Evolutionary conservation across 2,797 vertebrate species (phyloP), one percentile per base, ranked within the genome.

Genomic region (Onychomys leucogaster): DNA sequence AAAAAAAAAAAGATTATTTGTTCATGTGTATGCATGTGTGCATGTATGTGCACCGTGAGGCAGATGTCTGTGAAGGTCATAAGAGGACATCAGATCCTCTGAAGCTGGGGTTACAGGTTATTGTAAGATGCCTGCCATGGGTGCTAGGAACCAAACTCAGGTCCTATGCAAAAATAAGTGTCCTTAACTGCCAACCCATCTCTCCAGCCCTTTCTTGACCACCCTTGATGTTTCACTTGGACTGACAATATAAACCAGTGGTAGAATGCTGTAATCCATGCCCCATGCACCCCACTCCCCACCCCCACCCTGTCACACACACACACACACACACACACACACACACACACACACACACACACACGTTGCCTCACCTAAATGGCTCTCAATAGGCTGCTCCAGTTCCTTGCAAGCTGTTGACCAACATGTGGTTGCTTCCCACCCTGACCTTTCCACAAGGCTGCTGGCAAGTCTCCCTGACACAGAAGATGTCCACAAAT

Each of bases 181-280:
- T 43, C 43, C 43, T 49, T 49, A 76, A 77, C 27, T 49, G 27
- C 43, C 27, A 49, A 49, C 43, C 27, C 27, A 32, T 77, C 75
- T 49, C 43, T 32, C 14, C 43, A 77, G 75, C 43, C 6, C 75
- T 32, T 77, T 41, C 77, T 59, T 78, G 49, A 88, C 75, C 94
- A 49, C 46, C 86, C 67, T 90, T 71, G 37, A 95, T 92, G n/a
- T 43, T 63, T 95, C 73, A 37, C 46, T 93, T 55, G 78, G 78
- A 49, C 49, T 55, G 17, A 34, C 14, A 46, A 12, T 55, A 21
- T 12, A 80, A 49, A n/a, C 17, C 32, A 55, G 32, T 80, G 34
- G 52, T 81, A 25, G 52, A n/a, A n/a, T 49, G 41, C 13, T 49
- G 49, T 41, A 43, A 76, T 41, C 46, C 75, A 25, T 3, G n/a